A percentile compares a stretch with the other conserved stretches of the same genome.
Conservation (phyloP, 2,888 invertebrate genomes). For the Megaustenia siamemsis region DNA sequence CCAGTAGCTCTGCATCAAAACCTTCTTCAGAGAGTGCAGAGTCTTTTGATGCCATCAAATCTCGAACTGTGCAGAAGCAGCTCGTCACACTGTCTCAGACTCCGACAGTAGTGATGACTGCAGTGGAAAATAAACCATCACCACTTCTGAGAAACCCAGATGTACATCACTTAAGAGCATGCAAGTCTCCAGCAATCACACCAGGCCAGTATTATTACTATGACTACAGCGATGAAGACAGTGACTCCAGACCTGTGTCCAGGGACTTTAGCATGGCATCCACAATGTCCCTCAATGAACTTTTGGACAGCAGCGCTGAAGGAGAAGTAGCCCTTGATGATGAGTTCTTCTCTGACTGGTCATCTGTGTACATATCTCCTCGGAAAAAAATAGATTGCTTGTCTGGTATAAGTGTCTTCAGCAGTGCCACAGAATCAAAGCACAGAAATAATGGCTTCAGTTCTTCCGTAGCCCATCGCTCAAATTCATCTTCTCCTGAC, state of each 20-base stretch:
- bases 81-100: background rate
- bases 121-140: background rate
- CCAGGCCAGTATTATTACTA: constrained; percentile 66
- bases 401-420: constrained; percentile 28
- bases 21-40: background rate
- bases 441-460: background rate
- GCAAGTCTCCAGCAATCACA: constrained; percentile 36
- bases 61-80: background rate
- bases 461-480: constrained; percentile 11
- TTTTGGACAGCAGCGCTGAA: constrained; percentile 72
- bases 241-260: constrained; percentile 69
- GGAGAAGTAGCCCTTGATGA: constrained; percentile 60
- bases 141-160: constrained; percentile 49
- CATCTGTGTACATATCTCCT: constrained; percentile 58
- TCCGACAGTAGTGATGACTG: background rate
- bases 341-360: constrained; percentile 69
- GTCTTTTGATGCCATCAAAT: background rate
- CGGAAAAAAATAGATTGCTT: constrained; percentile 42
- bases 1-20: background rate
- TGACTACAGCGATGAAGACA: constrained; percentile 75
- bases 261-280: constrained; percentile 72
- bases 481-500: constrained; percentile 42
- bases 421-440: constrained; percentile 36
- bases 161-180: constrained; percentile 31
- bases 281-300: constrained; percentile 75